Conservation (phyloP, 1,140 invertebrate genomes). For the Ceratoteleas bidentatus region DNA sequence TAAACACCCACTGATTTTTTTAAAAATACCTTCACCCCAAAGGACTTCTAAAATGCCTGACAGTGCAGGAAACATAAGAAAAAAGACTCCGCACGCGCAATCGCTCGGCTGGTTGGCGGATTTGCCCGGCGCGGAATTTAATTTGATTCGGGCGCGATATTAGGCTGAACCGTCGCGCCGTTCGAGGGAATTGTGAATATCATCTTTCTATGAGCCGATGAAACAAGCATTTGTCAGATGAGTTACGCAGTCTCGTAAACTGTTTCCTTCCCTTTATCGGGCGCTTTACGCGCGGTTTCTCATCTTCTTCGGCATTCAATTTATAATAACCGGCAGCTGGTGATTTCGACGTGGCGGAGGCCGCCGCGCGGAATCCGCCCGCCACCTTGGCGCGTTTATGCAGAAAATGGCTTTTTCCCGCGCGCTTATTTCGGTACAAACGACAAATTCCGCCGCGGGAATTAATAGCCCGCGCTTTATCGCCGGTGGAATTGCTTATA, state of each 20-base stretch:
- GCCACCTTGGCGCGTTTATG: slow-evolving; percentile 71
- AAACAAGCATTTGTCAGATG: slow-evolving; percentile 69
- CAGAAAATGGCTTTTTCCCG: slow-evolving; percentile 75
- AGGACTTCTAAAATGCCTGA: too few relatives aligned
- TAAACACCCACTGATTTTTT: too few relatives aligned
- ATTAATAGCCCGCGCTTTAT: slow-evolving; percentile 49
- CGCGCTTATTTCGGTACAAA: slow-evolving; percentile 66
- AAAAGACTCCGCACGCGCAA: neutral
- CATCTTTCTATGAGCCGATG: slow-evolving; percentile 67
- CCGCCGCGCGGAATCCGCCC: slow-evolving; percentile 60
- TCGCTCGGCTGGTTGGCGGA: too few relatives aligned
- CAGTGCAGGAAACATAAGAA: neutral
- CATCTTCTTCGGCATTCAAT: slow-evolving; percentile 76
- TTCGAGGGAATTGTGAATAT: slow-evolving; percentile 60
- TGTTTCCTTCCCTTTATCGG: slow-evolving; percentile 70
- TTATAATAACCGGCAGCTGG: slow-evolving; percentile 76
- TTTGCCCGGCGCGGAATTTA: slow-evolving; percentile 36
- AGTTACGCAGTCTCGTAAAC: slow-evolving; percentile 70
- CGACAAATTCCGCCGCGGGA: slow-evolving; percentile 32
- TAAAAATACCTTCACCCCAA: too few relatives aligned
- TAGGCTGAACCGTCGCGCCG: slow-evolving; percentile 48
- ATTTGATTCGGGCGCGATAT: slow-evolving; percentile 56
- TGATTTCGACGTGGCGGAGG: slow-evolving; percentile 64
- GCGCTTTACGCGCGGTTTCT: slow-evolving; percentile 70
- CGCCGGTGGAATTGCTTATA: slow-evolving; percentile 45